phyloP scores from a whole-genome alignment of 2,797 vertebrate species.

The Anas georgica region DNA sequence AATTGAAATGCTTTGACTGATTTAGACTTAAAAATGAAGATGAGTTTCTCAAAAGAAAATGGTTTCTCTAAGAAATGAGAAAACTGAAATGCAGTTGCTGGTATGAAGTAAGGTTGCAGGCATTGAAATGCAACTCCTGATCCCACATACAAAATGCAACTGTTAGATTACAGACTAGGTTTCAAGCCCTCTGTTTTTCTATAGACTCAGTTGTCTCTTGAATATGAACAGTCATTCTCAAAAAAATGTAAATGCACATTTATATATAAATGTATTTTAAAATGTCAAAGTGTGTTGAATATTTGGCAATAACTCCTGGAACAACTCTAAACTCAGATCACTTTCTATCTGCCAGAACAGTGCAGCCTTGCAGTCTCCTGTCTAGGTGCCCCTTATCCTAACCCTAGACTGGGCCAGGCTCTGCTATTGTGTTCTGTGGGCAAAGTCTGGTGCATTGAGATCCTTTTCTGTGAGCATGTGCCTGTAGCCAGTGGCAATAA shows the following conservation, averaged over 20 bases:
- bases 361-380: not conserved
- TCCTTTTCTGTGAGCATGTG: not conserved
- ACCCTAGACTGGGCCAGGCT: not conserved
- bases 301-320: not conserved
- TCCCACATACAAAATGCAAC: not conserved
- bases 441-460: not conserved
- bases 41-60: not conserved
- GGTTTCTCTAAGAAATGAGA: not conserved
- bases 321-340: not conserved
- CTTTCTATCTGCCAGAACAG: not conserved
- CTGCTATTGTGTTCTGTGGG: not conserved
- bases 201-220: not conserved
- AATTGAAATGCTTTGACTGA: not conserved
- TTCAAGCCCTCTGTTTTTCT: not conserved
- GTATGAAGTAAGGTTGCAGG: not conserved
- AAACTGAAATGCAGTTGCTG: not conserved
- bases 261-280: not conserved
- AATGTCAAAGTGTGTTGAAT: not conserved
- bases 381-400: not conserved
- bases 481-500: not conserved
- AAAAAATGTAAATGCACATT: not conserved
- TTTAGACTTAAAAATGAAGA: not conserved
- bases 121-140: not conserved
- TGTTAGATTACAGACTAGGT: not conserved
- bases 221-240: not conserved